Base-by-base conservation (phyloP, 1,140 invertebrate species). In the Bombus waltoni region DNA sequence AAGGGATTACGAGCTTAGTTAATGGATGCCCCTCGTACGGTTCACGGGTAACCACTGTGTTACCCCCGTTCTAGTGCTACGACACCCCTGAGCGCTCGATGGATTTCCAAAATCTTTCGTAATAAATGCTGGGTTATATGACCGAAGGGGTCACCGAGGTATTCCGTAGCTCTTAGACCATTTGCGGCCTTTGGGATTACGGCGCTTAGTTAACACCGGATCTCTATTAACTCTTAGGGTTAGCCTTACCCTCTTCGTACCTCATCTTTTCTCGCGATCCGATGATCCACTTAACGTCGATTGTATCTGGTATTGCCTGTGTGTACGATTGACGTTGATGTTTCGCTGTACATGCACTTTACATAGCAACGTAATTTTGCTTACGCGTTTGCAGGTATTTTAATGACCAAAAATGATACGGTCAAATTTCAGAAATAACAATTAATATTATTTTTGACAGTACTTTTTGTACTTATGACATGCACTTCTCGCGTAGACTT, bases 1-100 rank as follows among this genome's bases (percentile, higher is more conserved):
- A 92, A 93, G 93, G 92, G 93, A 94, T 95, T 95, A 95, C 89
- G 77, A 91, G 94, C 93, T 94, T 94, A 94, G 93, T 94, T 95
- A 94, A 95, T 94, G 93, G 93, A 94, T 93, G 93, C 92, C 87
- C 81, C 88, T 90, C 89, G 89, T 90, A 93, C 90, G 87, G 80
- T 83, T 88, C 74, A 73, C 68, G 85, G 87, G 86, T 90, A 91
- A 90, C 88, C 91, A 77, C 86, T 81, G 87, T 85, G 88, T 88
- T 89, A 89, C 85, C 85, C 71, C 77, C 79, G 77, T 65, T 79
- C 44, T 53, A 53, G 53, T 18, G 42, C 62, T 74, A 81, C 81
- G 88, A 82, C 57, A 71, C 86, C 81, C 75, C 78, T 90, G 76
- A 83, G 76, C 87, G 86, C 89, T 91, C 92, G 93, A 94, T 92